Evolutionary conservation across 2,888 invertebrate species (phyloP), one percentile per base, ranked within the genome.

Genomic region (Caenorhabditis afra): DNA sequence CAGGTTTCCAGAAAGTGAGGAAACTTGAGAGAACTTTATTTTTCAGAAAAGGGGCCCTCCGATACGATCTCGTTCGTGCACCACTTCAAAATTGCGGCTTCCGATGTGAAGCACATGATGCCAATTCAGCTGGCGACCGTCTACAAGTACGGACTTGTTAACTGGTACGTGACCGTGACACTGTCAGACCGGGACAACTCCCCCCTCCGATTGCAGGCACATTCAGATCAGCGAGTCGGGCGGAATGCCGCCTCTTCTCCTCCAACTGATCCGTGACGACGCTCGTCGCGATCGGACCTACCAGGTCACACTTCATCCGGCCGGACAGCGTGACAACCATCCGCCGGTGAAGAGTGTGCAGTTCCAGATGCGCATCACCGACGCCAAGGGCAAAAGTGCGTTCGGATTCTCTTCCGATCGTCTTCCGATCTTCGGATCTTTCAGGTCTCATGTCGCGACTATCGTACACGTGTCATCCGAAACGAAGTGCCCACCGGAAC

Each of bases 31-130:
- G 20, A n/a, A 55, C 22, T 2, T 18, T 23, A 16, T 70, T 47
- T 37, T 61, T 18, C 39, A 62, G 62, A 57, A 55, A 47, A 44
- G 7, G 29, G 7, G 29, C 29, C 29, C 29, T 5, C 7, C 44
- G 39, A 71, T 11, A 62, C 61, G 0, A 18, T 71, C 12, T 39
- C 70, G 12, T 71, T 71, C 22, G 45, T 55, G 22, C 61, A 71
- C 47, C 20, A 41, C 12, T 62, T 55, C 45, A 39, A 39, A 16
- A 12, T 62, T 3, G 22, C 35, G 14, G 47, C 47, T 8, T n/a
- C 23, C 2, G 55, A 71, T 20, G 55, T 62, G 5, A 45, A 37
- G n/a, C 70, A 71, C 22, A 71, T 71, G 70, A 71, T 71, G 70
- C 70, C 70, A 7, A 14, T 8, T 12, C 61, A 53, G 14, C 62